Percentiles rank a stretch among this genome's conserved stretches.
Conservation (phyloP, 2,888 invertebrate species). For the Ctenicera cuprea region DNA sequence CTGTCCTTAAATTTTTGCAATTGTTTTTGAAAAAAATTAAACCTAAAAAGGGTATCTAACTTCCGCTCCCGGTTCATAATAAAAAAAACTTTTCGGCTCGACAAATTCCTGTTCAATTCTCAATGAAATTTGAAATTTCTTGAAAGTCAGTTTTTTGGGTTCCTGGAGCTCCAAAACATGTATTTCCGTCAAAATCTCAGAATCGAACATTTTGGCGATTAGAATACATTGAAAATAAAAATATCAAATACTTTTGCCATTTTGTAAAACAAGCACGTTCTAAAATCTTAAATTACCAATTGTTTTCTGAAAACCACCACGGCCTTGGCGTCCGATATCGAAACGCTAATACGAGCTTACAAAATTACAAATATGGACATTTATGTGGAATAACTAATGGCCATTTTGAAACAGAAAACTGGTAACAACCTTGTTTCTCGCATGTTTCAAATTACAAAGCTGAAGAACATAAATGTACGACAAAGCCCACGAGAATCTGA, state of each 20-base stretch:
- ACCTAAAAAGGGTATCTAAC: no score
- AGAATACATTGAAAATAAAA: no score
- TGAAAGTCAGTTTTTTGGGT: no score
- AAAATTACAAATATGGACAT: background rate
- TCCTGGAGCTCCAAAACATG: no score
- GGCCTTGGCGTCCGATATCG: conserved; percentile 26
- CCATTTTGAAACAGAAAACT: conserved; percentile 16
- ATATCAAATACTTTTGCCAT: background rate
- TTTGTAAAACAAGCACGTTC: conserved; percentile 21
- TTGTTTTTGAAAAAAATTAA: no score
- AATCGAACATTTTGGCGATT: no score
- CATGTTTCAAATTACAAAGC: conserved; percentile 19
- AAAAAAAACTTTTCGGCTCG: no score
- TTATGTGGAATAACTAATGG: background rate
- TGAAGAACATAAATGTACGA: background rate
- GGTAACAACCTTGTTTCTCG: conserved; percentile 22
- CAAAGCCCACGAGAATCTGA: background rate
- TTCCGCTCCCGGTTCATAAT: no score
- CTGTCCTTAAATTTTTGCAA: no score
- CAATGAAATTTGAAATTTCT: no score
- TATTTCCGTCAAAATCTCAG: no score
- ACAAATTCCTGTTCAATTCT: no score
- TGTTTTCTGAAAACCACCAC: conserved; percentile 14
- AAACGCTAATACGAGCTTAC: background rate
- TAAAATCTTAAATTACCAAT: conserved; percentile 8